Evolutionary conservation across 2,797 vertebrate genomes (phyloP), one percentile per base, ranked within the genome.

Genomic region (Parauchenoglanis ngamensis): DNA sequence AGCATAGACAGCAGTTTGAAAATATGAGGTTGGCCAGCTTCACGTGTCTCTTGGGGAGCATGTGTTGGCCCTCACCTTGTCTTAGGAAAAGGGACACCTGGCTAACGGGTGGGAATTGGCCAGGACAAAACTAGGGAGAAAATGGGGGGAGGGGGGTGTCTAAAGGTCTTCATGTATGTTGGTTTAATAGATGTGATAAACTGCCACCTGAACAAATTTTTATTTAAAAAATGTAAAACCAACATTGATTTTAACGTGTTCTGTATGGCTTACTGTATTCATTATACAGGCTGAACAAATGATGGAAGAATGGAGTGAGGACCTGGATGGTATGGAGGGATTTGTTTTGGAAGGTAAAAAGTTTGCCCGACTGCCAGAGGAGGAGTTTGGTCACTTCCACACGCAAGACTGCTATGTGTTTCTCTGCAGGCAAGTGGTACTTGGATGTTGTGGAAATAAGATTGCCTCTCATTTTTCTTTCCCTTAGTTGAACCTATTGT

Each of bases 251-350:
- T 61, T 25, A n/a, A 61, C 3, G 21, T 17, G 12, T n/a, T n/a
- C 56, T 1, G 0, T 25, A 0, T n/a, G 23, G 0, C 86, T 82
- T 17, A 17, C 52, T 54, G 25, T 88, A 54, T 68, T 31, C 25
- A 49, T 75, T 57, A 15, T 52, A 0, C 89, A 99, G 98, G 98
- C 98, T 0, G 98, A 99, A 90, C 97, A 97, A 91, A 95, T 99
- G 93, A 99, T 98, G 96, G 98, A 99, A 89, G 98, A 99, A 90
- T 99, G 98, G 98, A 99, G 98, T 0, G 98, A 99, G 92, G 98
- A 99, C 88, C 94, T 99, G 92, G 98, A 99, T 0, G 98, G 98
- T 57, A 99, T 99, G 98, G 98, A 99, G 87, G 98, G 98, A 76
- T 99, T 99, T 0, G 98, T 99, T 89, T 92, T 99, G 86, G 98